Percentiles rank a stretch among this genome's conserved stretches.
phyloP scores from a whole-genome alignment of 2,797 vertebrate species.

The Pipistrellus pipistrellus region DNA sequence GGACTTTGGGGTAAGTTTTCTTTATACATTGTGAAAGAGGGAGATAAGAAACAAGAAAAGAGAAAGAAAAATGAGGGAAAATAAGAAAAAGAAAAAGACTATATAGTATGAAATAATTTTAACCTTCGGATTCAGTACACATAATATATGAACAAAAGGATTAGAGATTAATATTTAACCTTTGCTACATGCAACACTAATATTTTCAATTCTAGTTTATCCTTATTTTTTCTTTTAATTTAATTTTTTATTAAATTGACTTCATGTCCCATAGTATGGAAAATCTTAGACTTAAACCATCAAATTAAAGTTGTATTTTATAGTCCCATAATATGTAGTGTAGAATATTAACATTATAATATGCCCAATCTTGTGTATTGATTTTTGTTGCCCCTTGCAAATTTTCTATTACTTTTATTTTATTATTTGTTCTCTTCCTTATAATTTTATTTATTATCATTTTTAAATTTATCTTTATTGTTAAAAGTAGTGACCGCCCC shows the following conservation, averaged over 20 bases:
- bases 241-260: background rate
- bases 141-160: background rate
- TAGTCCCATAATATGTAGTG: background rate
- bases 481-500: background rate
- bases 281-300: background rate
- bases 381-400: background rate
- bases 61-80: background rate
- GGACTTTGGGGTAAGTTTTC: background rate
- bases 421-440: background rate
- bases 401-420: background rate
- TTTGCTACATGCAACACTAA: background rate
- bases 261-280: background rate
- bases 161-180: background rate
- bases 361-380: background rate
- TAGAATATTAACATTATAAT: background rate
- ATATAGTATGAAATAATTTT: background rate
- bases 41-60: background rate
- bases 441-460: background rate
- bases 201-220: background rate
- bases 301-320: background rate
- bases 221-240: background rate
- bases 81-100: background rate
- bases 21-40: background rate
- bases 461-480: background rate
- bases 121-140: background rate